Base-by-base conservation (phyloP, 2,888 invertebrate genomes). In the Oegoconia quadripuncta region DNA sequence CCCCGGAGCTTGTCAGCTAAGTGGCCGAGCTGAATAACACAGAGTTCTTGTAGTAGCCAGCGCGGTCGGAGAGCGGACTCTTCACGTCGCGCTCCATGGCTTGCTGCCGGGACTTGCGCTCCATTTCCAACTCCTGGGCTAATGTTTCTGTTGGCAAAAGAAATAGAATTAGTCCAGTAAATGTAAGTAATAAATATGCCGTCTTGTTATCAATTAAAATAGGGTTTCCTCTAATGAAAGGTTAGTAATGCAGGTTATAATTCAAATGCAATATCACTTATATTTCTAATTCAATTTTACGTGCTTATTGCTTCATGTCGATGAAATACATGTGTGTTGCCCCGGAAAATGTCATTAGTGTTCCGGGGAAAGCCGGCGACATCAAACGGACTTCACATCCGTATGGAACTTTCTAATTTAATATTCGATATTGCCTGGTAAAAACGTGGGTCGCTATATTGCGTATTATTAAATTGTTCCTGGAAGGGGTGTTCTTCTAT, bases 11-110 rank as follows among this genome's bases (percentile, higher is more conserved):
- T 63, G 72, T 55, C 67, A 87, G 88, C 89, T 90, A 91, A 87
- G 95, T 95, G 69, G 95, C 95, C 74, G 95, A 95, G 61, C 95
- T 95, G 78, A 95, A 96, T 51, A 96, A 89, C 54, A 96, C 95
- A 22, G 96, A 95, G 83, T 95, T 96, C 86, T 96, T 96, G 89
- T 95, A 96, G 82, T 96, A 96, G 59, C 92, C 91, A 52, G 91
- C 90, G 46, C 93, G 90, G 79, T 95, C 95, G 61, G 95, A 94
- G 47, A 95, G 89, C 23, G 95, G 95, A 59, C 95, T 94, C 81
- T 95, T 95, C 38, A 95, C 95, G 70, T 95, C 95, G 51, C 94
- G 91, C 69, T 95, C 95, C 74, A 91, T 88, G 50, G 91, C 91
- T 61, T 93, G 94, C 66, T 94, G 94, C 50, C 95, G 92, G 31